A percentile compares a stretch with the other conserved stretches of the same genome.
Evolutionary conservation across 1,140 invertebrate species (phyloP).

Genomic region (Lycorma delicatula): DNA sequence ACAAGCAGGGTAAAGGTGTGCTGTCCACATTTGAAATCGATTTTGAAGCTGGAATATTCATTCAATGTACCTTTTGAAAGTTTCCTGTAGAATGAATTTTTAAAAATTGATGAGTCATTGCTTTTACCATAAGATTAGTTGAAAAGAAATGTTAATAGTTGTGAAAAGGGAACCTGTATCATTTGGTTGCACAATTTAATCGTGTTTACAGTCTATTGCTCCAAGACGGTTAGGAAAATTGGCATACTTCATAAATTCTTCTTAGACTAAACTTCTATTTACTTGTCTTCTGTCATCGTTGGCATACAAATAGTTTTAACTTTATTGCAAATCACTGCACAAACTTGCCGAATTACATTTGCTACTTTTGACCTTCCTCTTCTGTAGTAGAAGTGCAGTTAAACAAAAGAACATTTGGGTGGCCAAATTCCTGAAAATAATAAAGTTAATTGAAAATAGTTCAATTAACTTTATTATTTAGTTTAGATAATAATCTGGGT

Average conservation of each 20-base stretch:
- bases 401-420: conserved; percentile 14
- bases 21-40: conserved; percentile 25
- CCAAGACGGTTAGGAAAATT: conserved; percentile 37
- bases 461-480: no score
- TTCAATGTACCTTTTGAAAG: conserved; percentile 18
- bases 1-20: conserved; percentile 28
- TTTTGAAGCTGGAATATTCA: conserved; percentile 28
- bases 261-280: conserved; percentile 31
- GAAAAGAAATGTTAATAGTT: conserved; percentile 40
- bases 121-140: conserved; percentile 37
- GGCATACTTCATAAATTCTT: conserved; percentile 27
- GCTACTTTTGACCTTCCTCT: conserved; percentile 17
- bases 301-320: conserved; percentile 10
- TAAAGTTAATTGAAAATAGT: background rate
- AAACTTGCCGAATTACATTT: conserved; percentile 8
- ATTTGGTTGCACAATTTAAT: conserved; percentile 36
- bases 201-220: conserved; percentile 36
- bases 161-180: conserved; percentile 32
- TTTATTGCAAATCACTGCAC: conserved; percentile 4
- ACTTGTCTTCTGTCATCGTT: conserved; percentile 24
- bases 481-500: background rate
- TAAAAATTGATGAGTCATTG: conserved; percentile 36
- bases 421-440: conserved; percentile 13
- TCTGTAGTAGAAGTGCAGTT: conserved; percentile 21
- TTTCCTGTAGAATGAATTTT: conserved; percentile 24